phyloP scores from a whole-genome alignment of 2,113 vertebrate genomes.

The Thalassarche chlororhynchos region DNA sequence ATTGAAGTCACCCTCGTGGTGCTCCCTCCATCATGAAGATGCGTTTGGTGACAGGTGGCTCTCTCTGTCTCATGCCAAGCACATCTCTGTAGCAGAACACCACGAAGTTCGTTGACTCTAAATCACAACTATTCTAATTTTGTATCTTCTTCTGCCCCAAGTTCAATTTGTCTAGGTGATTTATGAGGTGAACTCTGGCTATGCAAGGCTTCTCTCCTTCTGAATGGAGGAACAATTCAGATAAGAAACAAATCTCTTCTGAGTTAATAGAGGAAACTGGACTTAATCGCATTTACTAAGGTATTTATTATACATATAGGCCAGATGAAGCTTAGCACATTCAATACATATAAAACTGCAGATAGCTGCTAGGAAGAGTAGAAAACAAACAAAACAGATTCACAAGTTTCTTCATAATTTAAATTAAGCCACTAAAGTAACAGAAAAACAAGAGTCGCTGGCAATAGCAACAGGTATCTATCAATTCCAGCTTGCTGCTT shows the following conservation, averaged over 20 bases:
- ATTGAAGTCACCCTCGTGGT: neutral
- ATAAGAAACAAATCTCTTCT: conserved; percentile 33
- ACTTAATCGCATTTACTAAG: neutral
- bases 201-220: neutral
- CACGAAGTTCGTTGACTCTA: neutral
- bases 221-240: conserved; percentile 35
- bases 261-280: conserved; percentile 42
- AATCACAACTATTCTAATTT: neutral
- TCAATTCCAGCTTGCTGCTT: neutral
- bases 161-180: conserved; percentile 37
- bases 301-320: conserved; percentile 43
- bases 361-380: neutral
- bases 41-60: neutral
- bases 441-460: neutral
- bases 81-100: neutral
- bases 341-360: neutral
- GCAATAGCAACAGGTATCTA: neutral
- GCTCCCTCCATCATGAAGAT: neutral
- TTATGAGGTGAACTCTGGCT: neutral
- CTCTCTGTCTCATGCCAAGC: neutral
- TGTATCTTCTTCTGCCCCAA: neutral
- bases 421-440: neutral
- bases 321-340: conserved; percentile 29
- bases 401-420: conserved; percentile 11
- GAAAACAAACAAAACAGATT: conserved; percentile 11